Conservation (phyloP, 2,888 invertebrate genomes). For the Dorcus hopei region DNA sequence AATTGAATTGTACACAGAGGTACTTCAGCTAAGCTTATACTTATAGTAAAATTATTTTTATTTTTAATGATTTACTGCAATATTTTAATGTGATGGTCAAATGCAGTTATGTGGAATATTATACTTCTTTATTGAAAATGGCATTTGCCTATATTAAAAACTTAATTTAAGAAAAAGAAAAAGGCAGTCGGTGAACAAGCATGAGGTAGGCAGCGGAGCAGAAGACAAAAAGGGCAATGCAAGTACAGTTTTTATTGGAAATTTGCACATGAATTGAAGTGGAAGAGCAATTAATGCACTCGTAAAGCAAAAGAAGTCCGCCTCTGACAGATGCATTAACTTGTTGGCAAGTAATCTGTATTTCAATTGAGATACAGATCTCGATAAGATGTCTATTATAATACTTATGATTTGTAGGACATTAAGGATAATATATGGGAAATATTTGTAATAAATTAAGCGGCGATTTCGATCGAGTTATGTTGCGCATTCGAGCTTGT, state of each 20-base stretch:
- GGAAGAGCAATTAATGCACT: conserved; percentile 38
- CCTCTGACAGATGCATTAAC: conserved; percentile 45
- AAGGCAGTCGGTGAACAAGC: too few species aligned
- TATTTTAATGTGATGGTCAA: too few species aligned
- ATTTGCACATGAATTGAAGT: conserved; percentile 16
- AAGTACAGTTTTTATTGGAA: conserved; percentile 17
- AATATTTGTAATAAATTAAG: conserved; percentile 24
- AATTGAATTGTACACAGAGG: too few species aligned
- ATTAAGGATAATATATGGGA: conserved; percentile 19
- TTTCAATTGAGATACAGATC: conserved; percentile 40
- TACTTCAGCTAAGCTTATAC: too few species aligned
- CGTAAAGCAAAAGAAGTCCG: conserved; percentile 37
- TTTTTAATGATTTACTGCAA: too few species aligned
- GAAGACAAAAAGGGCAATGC: conserved; percentile 19
- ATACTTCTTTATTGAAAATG: too few species aligned
- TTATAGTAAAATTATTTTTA: too few species aligned
- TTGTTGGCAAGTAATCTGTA: conserved; percentile 37
- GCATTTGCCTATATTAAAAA: too few species aligned
- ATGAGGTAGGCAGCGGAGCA: neutral
- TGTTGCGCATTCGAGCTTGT: conserved; percentile 2
- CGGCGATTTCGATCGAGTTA: conserved; percentile 5
- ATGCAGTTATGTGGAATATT: too few species aligned
- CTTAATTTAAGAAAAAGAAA: too few species aligned
- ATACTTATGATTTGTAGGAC: conserved; percentile 34
- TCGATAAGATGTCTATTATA: conserved; percentile 37